Conservation (phyloP, 2,888 invertebrate genomes). For the Lamproptera curius region DNA sequence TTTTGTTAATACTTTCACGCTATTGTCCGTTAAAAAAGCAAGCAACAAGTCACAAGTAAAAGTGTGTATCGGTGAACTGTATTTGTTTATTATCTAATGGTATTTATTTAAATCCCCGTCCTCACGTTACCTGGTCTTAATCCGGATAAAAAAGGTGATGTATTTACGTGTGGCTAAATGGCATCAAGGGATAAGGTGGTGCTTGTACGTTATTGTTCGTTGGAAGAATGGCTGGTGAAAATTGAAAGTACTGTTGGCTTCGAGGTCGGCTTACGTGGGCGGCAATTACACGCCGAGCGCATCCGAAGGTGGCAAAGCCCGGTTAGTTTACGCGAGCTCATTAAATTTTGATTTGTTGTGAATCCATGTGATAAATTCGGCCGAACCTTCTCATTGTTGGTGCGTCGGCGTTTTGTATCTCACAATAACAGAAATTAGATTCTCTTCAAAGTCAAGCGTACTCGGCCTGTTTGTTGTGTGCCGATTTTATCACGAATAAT, state of each 20-base stretch:
- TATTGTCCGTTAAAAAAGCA: slow-evolving; percentile 50
- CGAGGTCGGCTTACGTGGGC: slow-evolving; percentile 48
- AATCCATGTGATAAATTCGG: slow-evolving; percentile 71
- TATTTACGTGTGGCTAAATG: slow-evolving; percentile 62
- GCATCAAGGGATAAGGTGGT: slow-evolving; percentile 48
- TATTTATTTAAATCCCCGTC: slow-evolving; percentile 69
- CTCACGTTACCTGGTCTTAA: slow-evolving; percentile 67
- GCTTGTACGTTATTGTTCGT: slow-evolving; percentile 34
- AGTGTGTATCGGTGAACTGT: slow-evolving; percentile 46
- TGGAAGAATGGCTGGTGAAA: slow-evolving; percentile 26
- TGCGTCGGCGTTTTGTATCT: slow-evolving; percentile 60
- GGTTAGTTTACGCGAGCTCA: slow-evolving; percentile 63
- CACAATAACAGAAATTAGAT: slow-evolving; percentile 78
- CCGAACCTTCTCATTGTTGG: slow-evolving; percentile 54
- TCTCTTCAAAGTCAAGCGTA: slow-evolving; percentile 75
- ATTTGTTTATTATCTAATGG: slow-evolving; percentile 70
- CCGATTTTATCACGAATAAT: slow-evolving; percentile 64
- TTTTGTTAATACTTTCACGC: slow-evolving; percentile 52
- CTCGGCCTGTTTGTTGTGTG: slow-evolving; percentile 69
- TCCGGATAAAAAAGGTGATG: slow-evolving; percentile 53
- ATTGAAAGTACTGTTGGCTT: slow-evolving; percentile 28
- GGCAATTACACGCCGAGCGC: slow-evolving; percentile 67
- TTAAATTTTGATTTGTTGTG: slow-evolving; percentile 76
- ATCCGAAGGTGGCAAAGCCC: slow-evolving; percentile 45
- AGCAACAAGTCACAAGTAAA: slow-evolving; percentile 33